A percentile compares a stretch with the other conserved stretches of the same genome.
Conservation (phyloP, 2,888 invertebrate genomes). For the Drosophila neonasuta region DNA sequence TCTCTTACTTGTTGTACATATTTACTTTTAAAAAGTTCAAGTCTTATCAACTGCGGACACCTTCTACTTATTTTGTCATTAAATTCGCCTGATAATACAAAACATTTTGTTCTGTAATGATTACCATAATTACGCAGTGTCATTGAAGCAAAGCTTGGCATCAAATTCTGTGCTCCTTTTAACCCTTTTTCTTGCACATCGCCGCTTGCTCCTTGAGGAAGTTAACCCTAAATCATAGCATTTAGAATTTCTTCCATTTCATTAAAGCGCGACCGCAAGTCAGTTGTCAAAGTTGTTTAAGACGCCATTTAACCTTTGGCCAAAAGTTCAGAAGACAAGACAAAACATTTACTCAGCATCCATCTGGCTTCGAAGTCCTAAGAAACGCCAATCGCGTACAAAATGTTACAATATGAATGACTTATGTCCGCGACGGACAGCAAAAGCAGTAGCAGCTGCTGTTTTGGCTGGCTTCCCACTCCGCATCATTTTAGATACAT, state of each 20-base stretch:
- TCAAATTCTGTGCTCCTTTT: neutral
- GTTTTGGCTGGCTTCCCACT: slow-evolving; percentile 14
- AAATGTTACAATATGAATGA: slow-evolving; percentile 79
- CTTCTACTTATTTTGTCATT: too few relatives aligned
- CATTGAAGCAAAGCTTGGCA: neutral
- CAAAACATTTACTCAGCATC: slow-evolving; percentile 68
- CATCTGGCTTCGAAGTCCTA: slow-evolving; percentile 55
- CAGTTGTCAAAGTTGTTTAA: slow-evolving; percentile 49
- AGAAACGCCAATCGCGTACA: slow-evolving; percentile 73
- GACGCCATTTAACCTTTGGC: slow-evolving; percentile 65
- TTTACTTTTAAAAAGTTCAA: too few relatives aligned
- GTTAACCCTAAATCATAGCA: slow-evolving; percentile 36
- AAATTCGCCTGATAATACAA: too few relatives aligned
- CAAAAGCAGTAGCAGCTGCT: slow-evolving; percentile 23
- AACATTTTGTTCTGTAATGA: too few relatives aligned
- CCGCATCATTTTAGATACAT: slow-evolving; percentile 31
- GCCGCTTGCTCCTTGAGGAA: neutral
- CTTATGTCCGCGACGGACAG: slow-evolving; percentile 68
- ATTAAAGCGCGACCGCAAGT: slow-evolving; percentile 57
- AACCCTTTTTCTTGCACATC: slow-evolving; percentile 2
- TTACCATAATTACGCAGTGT: neutral
- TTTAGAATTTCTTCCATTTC: slow-evolving; percentile 43
- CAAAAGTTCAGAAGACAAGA: slow-evolving; percentile 61
- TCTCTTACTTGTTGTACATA: too few relatives aligned
- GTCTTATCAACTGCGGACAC: too few relatives aligned